Base-by-base conservation (phyloP, 2,113 vertebrate genomes). In the Pseudopipra pipra region DNA sequence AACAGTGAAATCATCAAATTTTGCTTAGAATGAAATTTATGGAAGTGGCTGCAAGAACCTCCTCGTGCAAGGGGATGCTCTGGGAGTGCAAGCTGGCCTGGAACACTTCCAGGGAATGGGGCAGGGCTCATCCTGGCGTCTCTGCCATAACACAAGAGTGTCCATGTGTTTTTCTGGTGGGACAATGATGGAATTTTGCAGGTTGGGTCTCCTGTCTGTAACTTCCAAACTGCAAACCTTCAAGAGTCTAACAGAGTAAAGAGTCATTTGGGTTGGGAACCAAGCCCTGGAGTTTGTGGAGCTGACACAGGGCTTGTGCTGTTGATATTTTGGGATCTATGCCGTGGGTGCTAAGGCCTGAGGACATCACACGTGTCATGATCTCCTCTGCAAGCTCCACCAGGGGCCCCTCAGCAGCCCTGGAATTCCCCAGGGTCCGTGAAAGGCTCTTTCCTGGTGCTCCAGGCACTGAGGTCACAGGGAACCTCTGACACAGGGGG, bases 1-100 rank as follows among this genome's bases (percentile, higher is more conserved):
- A 95, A 92, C 6, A 66, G 63, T 92, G 75, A 92, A 96, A 90
- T 95, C 79, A 88, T 93, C 75, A 77, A 13, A 67, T 90, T 87
- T 86, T 93, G 33, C 76, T 67, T 16, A 31, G 43, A 75, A 59
- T 67, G 33, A 85, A 84, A 85, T 85, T 83, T 35, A 31, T 71
- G 58, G 67, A 46, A 92, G 43, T 55, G 33, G 37, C 66, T 82
- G 47, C 72, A 80, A 39, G 61, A 90, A 67, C 68, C 68, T 92
- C 52, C 49, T 43, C 13, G 20, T 9, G 0, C 39, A 5, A 72
- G 67, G 58, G 35, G 76, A 16, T 35, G 79, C 71, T 59, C 30
- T 73, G 33, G 3, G 30, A 8, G 47, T 27, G 14, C 25, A 77
- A 0, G 5, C 68, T 27, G 68, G 27, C 28, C 41, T 9, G 25